phyloP scores from a whole-genome alignment of 2,888 invertebrate species.

The Zootermopsis nevadensis region DNA sequence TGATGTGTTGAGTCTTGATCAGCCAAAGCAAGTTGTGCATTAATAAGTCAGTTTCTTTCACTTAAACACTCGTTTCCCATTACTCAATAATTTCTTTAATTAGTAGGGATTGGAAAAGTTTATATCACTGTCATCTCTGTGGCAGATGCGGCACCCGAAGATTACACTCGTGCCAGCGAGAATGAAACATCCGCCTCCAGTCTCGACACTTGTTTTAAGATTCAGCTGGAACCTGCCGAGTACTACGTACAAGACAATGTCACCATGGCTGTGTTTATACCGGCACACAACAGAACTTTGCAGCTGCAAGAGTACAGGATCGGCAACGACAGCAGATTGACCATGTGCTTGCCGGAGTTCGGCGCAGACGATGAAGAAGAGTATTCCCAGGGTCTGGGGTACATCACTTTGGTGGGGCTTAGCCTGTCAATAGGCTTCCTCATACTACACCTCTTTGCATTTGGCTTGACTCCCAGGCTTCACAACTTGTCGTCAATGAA shows the following conservation, averaged over 20 bases:
- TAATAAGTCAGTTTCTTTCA: too few species aligned
- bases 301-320: not conserved
- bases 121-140: too few species aligned
- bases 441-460: not conserved
- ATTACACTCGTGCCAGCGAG: too few species aligned
- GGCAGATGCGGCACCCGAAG: not conserved
- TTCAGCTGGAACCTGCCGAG: not conserved
- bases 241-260: not conserved
- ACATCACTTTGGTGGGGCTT: not conserved
- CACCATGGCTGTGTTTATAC: not conserved
- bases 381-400: not conserved
- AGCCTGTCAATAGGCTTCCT: slow-evolving; percentile 19
- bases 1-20: too few species aligned
- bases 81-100: too few species aligned
- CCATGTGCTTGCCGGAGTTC: not conserved
- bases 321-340: not conserved
- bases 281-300: not conserved
- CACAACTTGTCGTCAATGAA: slow-evolving; percentile 30
- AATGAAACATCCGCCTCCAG: not conserved
- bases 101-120: too few species aligned
- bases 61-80: too few species aligned
- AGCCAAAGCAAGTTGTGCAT: too few species aligned
- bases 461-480: slow-evolving; percentile 16
- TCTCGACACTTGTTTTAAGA: slow-evolving; percentile 2
- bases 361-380: not conserved